Base-by-base conservation (phyloP, 2,888 invertebrate genomes). In the Drosophila colorata region DNA sequence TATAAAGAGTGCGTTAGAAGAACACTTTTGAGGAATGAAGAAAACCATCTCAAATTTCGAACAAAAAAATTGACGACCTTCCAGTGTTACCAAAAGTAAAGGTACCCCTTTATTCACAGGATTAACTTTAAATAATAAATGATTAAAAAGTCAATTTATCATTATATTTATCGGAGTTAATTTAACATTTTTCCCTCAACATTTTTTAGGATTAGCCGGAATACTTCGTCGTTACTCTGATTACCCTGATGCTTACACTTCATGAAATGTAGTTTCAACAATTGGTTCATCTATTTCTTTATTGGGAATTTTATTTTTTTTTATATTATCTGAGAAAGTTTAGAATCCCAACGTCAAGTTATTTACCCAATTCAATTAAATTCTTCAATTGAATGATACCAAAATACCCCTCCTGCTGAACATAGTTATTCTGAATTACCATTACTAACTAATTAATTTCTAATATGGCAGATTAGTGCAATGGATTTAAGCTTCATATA, bases 151-250 rank as follows among this genome's bases (percentile, higher is more conserved):
- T 91, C 95, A 96, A 93, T 96, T 96, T 93, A 90, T 93, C 81
- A 90, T 93, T 71, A 95, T 96, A 94, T 96, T 96, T 95, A 93
- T 28, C 5, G 25, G 25, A 28, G 25, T 28, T 4, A 28, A n/a
- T n/a, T n/a, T n/a, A n/a, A 96, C 95, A 0, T 95, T 96, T 92
- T 96, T 96, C n/a, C 96, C 96, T 0, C 95, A 95, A 94, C 95
- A 96, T 93, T 96, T 96, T 84, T 91, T 95, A 92, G 95, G 95
- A 53, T 90, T 95, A 92, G 93, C 93, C 28, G 95, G 95, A 0
- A 96, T 96, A 92, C 96, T 96, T 47, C 96, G 96, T 60, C 96
- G 96, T 68, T 96, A 96, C 53, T 95, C 95, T 3, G 95, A 96
- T 91, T 96, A 95, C 56, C 95, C 95, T 0, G 95, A 95, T 91